Conservation (phyloP, 2,888 invertebrate genomes). For the Blastobasis adustella region DNA sequence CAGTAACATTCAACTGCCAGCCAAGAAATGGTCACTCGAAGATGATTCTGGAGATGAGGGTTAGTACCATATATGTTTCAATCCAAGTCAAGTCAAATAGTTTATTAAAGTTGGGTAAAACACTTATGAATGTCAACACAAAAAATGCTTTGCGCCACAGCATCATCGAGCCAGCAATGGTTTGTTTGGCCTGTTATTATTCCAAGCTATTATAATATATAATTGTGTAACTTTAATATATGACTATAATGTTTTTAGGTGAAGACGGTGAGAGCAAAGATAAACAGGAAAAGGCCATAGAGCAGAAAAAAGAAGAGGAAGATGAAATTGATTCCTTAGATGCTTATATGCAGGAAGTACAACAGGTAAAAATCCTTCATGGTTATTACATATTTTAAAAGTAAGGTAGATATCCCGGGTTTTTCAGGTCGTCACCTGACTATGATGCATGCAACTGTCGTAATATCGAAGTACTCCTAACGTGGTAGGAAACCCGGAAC, state of each 20-base stretch:
- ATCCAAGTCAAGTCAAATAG: too few relatives aligned
- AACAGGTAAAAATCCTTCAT: slow-evolving; percentile 62
- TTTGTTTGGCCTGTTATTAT: too few relatives aligned
- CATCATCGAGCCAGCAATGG: too few relatives aligned
- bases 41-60: slow-evolving; percentile 97
- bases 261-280: slow-evolving; percentile 69
- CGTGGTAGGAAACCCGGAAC: too few relatives aligned
- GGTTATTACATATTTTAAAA: slow-evolving; percentile 1
- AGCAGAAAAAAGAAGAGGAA: slow-evolving; percentile 67
- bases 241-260: slow-evolving; percentile 37
- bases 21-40: slow-evolving; percentile 95
- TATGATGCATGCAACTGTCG: neutral
- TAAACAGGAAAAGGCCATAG: slow-evolving; percentile 58
- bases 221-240: too few relatives aligned
- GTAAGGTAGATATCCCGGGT: neutral
- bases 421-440: neutral
- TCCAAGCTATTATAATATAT: too few relatives aligned
- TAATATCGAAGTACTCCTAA: too few relatives aligned
- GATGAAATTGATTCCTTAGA: slow-evolving; percentile 97
- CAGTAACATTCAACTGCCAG: slow-evolving; percentile 74
- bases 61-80: slow-evolving; percentile 25
- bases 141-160: too few relatives aligned
- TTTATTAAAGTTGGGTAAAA: too few relatives aligned
- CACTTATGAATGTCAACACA: too few relatives aligned
- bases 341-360: slow-evolving; percentile 95